Evolutionary conservation across 1,140 invertebrate genomes (phyloP).

Genomic region (Propsilocerus akamusi): DNA sequence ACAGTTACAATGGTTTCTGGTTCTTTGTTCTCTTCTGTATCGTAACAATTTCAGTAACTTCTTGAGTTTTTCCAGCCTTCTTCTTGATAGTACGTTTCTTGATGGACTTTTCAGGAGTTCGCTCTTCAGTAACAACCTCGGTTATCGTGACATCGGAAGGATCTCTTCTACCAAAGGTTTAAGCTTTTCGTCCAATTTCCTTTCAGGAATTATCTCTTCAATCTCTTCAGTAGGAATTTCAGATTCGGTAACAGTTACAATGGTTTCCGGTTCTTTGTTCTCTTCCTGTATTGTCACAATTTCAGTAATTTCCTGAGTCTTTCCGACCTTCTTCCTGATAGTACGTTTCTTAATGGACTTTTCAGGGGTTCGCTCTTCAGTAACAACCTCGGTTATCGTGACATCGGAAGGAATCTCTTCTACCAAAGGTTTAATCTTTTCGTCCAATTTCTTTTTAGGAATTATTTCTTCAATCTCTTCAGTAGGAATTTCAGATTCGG

Average conservation of each 20-base stretch:
- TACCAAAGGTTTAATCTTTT: conserved; percentile 9
- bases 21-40: conserved; percentile 9
- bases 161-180: neutral
- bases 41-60: conserved; percentile 18
- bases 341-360: conserved; percentile 11
- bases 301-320: conserved; percentile 19
- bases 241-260: conserved; percentile 5
- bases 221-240: neutral
- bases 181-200: neutral
- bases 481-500: conserved; percentile 8
- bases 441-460: neutral
- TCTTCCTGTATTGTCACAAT: conserved; percentile 13
- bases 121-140: conserved; percentile 2
- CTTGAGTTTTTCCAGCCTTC: conserved; percentile 13
- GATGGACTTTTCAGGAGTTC: conserved; percentile 9
- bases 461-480: conserved; percentile 9
- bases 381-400: conserved; percentile 7
- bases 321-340: conserved; percentile 11
- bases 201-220: conserved; percentile 10
- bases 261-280: conserved; percentile 9
- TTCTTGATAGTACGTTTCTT: conserved; percentile 13
- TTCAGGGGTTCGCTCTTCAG: conserved; percentile 12
- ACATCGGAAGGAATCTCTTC: conserved; percentile 12
- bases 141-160: neutral
- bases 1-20: conserved; percentile 7